Evolutionary conservation across 2,888 invertebrate species (phyloP), one percentile per base, ranked within the genome.

Genomic region (Crepidodera aurea): DNA sequence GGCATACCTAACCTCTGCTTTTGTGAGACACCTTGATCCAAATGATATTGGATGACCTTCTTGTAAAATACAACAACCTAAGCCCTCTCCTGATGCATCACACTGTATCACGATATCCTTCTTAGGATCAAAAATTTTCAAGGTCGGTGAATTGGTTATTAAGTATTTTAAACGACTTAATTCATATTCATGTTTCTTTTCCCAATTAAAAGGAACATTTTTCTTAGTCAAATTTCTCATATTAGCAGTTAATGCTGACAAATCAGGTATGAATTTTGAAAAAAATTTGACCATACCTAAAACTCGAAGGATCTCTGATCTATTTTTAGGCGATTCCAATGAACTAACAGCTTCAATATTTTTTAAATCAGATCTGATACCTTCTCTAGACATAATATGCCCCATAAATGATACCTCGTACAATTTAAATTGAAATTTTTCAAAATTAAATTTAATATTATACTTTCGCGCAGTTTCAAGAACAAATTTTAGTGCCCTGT

Each of bases 1-100:
- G 8, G 75, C 70, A 60, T 72, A 77, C 10, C 64, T 70, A 22
- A 50, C 37, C 54, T 70, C 68, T 15, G 62, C 12, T 18, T 64
- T 56, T 22, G 29, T 63, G 44, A 70, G 40, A 39, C 51, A 56
- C 46, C 66, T 29, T 25, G 69, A 68, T 0, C 65, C 67, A 61
- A 62, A 70, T 18, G 60, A 27, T 18, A 70, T 59, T 8, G 69
- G 68, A 27, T 67, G 64, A 32, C 50, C 57, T n/a, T 62, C 40
- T 39, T 70, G 69, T 25, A 66, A 55, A 12, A 69, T 13, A 10
- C 42, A 48, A 56, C 64, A 62, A 12, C 67, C 67, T 39, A 68
- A 15, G 7, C 56, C 66, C 44, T 65, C 37, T 42, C 56, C 59
- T 8, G 64, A 66, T 0, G 65, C 60, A 59, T 70, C 65, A 22